These are phyloP conservation scores for Eriosoma lanigerum DNA, from an alignment of 1,140 invertebrate genomes.

Conservation along the genomic window DNA sequence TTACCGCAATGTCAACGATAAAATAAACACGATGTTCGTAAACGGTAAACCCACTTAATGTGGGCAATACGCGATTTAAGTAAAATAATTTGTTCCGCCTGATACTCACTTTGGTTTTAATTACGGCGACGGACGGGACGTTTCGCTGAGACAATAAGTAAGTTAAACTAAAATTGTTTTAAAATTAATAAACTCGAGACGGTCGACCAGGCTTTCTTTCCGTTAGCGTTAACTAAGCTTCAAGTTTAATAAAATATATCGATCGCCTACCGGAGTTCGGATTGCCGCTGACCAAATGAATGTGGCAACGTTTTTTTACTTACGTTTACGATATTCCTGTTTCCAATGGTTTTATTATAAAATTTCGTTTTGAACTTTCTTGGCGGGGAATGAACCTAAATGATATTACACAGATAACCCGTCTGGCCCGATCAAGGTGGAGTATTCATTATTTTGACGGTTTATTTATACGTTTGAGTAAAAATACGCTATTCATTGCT, in stretches of 20 bases:
- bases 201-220: too few relatives aligned
- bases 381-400: background rate
- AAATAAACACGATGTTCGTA: too few relatives aligned
- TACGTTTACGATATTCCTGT: background rate
- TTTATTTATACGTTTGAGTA: too few relatives aligned
- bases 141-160: too few relatives aligned
- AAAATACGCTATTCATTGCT: background rate
- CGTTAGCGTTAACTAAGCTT: too few relatives aligned
- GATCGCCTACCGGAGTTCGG: background rate
- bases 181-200: too few relatives aligned
- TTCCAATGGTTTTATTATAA: background rate
- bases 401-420: background rate
- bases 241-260: too few relatives aligned
- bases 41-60: too few relatives aligned
- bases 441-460: background rate
- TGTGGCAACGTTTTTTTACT: conserved; percentile 2
- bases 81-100: background rate
- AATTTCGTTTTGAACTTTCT: background rate
- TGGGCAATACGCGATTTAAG: too few relatives aligned
- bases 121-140: background rate
- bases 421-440: background rate
- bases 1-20: conserved; percentile 24
- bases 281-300: conserved; percentile 3
- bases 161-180: too few relatives aligned
- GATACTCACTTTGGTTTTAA: conserved; percentile 7